phyloP scores from a whole-genome alignment of 2,113 vertebrate genomes.

The Phylloscopus trochiloides region DNA sequence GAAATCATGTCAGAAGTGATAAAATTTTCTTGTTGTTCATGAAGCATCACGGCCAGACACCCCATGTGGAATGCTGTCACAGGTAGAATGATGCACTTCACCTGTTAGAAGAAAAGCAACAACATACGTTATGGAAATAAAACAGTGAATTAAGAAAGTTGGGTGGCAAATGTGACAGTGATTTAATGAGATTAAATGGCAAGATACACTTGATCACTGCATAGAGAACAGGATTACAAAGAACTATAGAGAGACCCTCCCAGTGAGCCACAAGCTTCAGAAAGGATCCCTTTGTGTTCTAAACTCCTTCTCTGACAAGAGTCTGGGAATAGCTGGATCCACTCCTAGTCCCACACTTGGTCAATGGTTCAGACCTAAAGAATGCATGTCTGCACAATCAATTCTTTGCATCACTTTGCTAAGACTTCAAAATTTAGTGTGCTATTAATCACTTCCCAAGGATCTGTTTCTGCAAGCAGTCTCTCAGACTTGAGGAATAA shows the following conservation, averaged over 20 bases:
- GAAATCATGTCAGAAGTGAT: neutral
- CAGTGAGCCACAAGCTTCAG: fast-evolving
- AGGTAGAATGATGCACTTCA: neutral
- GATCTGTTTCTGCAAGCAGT: neutral
- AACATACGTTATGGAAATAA: neutral
- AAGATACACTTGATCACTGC: neutral
- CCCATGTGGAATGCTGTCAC: fast-evolving
- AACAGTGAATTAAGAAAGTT: neutral
- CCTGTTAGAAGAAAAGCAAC: neutral
- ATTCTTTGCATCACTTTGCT: neutral
- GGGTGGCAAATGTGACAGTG: neutral
- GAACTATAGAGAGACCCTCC: neutral
- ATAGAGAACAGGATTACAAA: neutral
- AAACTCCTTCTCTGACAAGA: neutral
- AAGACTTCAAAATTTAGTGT: neutral
- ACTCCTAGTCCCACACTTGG: neutral
- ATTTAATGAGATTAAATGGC: neutral
- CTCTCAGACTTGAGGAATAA: neutral
- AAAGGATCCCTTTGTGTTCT: neutral
- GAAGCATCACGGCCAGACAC: neutral
- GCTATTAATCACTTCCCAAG: neutral
- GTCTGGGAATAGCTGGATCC: neutral
- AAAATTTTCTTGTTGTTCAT: neutral
- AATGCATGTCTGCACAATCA: neutral
- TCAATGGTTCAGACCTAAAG: too few relatives aligned